phyloP scores from a whole-genome alignment of 2,113 vertebrate genomes.

The Corvus cornix region DNA sequence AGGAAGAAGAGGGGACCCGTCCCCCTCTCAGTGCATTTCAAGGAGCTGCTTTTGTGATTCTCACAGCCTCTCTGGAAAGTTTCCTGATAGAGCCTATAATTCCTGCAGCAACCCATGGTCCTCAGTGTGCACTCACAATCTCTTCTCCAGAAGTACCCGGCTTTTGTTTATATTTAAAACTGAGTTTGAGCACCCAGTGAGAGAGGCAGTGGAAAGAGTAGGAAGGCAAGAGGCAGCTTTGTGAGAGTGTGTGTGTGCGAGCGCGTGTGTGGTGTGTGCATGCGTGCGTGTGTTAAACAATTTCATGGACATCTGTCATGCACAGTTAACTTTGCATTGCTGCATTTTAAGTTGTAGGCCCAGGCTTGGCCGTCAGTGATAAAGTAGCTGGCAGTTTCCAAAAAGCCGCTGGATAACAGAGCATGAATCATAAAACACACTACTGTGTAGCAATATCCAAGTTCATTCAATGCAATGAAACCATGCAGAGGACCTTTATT shows the following conservation, averaged over 20 bases:
- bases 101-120: background rate
- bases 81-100: background rate
- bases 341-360: conserved; percentile 85
- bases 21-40: rapidly evolving
- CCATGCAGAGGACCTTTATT: conserved; percentile 91
- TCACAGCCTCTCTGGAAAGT: background rate
- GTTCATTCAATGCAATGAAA: conserved; percentile 96
- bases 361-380: conserved; percentile 79
- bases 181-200: background rate
- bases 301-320: conserved; percentile 94
- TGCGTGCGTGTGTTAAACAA: conserved; percentile 88
- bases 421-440: conserved; percentile 88
- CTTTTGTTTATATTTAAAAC: conserved; percentile 65
- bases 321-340: conserved; percentile 94
- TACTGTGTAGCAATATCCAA: conserved; percentile 92
- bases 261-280: conserved; percentile 47
- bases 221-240: conserved; percentile 60
- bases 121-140: background rate
- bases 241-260: conserved; percentile 42
- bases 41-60: background rate
- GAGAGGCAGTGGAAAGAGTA: background rate
- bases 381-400: conserved; percentile 85
- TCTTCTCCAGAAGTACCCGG: background rate
- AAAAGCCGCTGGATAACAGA: conserved; percentile 82
- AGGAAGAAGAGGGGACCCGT: background rate